These are phyloP conservation scores for Psettodes erumei DNA, from an alignment of 2,113 vertebrate genomes.

Conservation along the genomic window DNA sequence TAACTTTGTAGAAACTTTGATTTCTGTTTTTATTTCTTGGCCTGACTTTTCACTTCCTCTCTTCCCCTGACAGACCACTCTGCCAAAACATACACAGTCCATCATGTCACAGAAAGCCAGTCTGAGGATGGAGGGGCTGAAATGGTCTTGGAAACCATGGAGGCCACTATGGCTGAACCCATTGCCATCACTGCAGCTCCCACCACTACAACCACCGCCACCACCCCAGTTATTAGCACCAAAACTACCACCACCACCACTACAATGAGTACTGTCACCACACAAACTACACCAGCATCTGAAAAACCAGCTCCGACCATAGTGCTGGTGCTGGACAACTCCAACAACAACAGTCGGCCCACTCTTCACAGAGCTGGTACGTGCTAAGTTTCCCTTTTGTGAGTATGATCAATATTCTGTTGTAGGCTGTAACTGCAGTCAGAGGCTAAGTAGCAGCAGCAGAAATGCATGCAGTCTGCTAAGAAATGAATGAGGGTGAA, in stretches of 20 bases:
- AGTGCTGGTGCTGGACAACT: slow-evolving; percentile 77
- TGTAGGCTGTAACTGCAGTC: not conserved
- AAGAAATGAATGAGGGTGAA: slow-evolving; percentile 14
- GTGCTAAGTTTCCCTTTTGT: not conserved
- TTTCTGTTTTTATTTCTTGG: not conserved
- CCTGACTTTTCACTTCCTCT: slow-evolving; percentile 1
- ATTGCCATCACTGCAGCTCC: slow-evolving; percentile 41
- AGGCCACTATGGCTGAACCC: slow-evolving; percentile 44
- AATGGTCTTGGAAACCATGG: slow-evolving; percentile 54
- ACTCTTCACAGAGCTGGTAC: slow-evolving; percentile 79
- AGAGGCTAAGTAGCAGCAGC: not conserved
- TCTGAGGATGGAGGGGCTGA: slow-evolving; percentile 75
- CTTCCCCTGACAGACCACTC: slow-evolving; percentile 79
- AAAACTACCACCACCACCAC: slow-evolving; percentile 52
- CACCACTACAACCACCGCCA: slow-evolving; percentile 25
- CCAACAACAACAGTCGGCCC: slow-evolving; percentile 77
- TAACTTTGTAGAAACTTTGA: not conserved
- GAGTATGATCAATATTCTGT: not conserved
- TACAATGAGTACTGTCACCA: slow-evolving; percentile 45
- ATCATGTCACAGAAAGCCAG: slow-evolving; percentile 78
- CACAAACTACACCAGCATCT: slow-evolving; percentile 2
- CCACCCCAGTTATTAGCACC: slow-evolving; percentile 23
- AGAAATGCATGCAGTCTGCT: not conserved
- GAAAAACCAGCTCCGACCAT: slow-evolving; percentile 77
- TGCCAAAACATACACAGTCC: slow-evolving; percentile 66